A percentile compares a stretch with the other conserved stretches of the same genome.
Conservation (phyloP, 2,888 invertebrate species). For the Glomeris marginata region DNA sequence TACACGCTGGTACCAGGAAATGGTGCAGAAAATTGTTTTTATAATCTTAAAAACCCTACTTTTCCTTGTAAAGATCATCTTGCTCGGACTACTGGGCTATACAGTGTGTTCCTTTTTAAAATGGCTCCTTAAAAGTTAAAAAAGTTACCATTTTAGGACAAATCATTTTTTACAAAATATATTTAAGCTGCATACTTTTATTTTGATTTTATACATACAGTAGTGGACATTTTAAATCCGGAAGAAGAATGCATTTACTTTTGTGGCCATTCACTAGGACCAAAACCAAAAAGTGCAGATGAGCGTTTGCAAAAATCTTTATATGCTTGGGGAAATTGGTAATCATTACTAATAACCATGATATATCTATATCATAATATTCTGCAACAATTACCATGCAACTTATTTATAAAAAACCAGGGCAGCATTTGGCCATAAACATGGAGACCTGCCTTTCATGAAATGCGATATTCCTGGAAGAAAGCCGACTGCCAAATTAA, state of each 20-base stretch:
- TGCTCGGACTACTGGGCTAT: too few species aligned
- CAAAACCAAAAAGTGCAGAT: slow-evolving; percentile 35
- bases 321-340: slow-evolving; percentile 37
- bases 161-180: too few species aligned
- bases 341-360: slow-evolving; percentile 12
- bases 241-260: slow-evolving; percentile 38
- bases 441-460: slow-evolving; percentile 22
- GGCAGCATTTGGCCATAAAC: slow-evolving; percentile 23
- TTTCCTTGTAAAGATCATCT: too few species aligned
- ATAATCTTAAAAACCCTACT: too few species aligned
- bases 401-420: slow-evolving; percentile 7
- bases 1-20: too few species aligned
- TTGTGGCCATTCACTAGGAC: slow-evolving; percentile 40
- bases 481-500: slow-evolving; percentile 20
- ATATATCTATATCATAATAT: neutral
- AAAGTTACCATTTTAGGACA: too few species aligned
- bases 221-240: slow-evolving; percentile 19
- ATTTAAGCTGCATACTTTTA: too few species aligned
- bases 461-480: slow-evolving; percentile 22
- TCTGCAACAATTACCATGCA: neutral
- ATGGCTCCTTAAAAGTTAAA: too few species aligned
- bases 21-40: too few species aligned
- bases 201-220: slow-evolving; percentile 19
- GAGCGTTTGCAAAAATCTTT: slow-evolving; percentile 31
- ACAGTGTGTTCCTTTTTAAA: too few species aligned